These are phyloP conservation scores for Oedothorax gibbosus DNA, from an alignment of 1,140 invertebrate genomes.

Conservation along the genomic window DNA sequence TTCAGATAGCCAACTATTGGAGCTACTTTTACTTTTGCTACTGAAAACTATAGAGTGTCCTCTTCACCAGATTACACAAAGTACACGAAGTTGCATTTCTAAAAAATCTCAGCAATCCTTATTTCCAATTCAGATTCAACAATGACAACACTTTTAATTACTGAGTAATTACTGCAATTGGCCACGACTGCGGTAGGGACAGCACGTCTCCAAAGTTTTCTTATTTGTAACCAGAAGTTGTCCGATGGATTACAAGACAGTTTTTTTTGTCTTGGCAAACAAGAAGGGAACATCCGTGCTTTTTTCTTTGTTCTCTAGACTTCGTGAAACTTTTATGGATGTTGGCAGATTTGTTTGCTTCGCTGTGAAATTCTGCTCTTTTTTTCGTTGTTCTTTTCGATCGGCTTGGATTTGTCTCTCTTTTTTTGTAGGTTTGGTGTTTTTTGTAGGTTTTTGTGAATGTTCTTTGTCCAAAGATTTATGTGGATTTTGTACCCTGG, in stretches of 20 bases:
- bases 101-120: neutral
- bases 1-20: too few relatives aligned
- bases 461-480: too few relatives aligned
- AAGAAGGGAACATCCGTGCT: neutral
- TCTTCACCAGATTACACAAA: too few relatives aligned
- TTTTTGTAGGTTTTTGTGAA: neutral
- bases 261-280: conserved; percentile 5
- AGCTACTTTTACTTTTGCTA: too few relatives aligned
- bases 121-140: conserved; percentile 36
- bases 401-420: neutral
- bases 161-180: conserved; percentile 30
- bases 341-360: conserved; percentile 40
- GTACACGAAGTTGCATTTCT: too few relatives aligned
- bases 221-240: conserved; percentile 10
- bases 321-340: conserved; percentile 49
- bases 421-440: neutral
- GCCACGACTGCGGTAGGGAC: neutral
- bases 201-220: neutral
- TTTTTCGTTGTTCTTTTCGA: neutral
- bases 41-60: too few relatives aligned
- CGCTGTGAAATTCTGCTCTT: conserved; percentile 13
- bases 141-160: neutral
- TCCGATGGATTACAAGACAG: neutral
- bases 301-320: conserved; percentile 11
- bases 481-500: too few relatives aligned